Percentiles rank a stretch among this genome's conserved stretches.
Conservation (phyloP, 2,113 vertebrate genomes). For the Epinephelus fuscoguttatus region DNA sequence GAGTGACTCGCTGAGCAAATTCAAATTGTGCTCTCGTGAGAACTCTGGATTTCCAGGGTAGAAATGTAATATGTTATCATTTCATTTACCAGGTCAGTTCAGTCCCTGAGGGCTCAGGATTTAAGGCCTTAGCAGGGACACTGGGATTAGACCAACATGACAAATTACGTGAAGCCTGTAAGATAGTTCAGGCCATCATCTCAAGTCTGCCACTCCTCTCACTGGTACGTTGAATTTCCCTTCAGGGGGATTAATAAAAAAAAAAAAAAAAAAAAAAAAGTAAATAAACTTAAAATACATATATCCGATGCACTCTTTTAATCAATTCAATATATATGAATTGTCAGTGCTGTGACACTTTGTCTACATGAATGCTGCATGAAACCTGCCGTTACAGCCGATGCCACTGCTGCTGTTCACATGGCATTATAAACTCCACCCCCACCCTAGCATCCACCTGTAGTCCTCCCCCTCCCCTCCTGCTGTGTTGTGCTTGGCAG, state of each 20-base stretch:
- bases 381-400: background rate
- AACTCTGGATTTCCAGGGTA: no score
- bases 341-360: background rate
- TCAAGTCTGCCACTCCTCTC: background rate
- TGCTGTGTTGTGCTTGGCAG: background rate
- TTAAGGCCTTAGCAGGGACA: no score
- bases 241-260: no score
- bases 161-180: background rate
- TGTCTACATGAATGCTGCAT: background rate
- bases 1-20: no score
- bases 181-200: background rate
- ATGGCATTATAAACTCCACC: background rate
- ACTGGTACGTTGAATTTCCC: background rate
- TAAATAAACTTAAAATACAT: no score
- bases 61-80: no score
- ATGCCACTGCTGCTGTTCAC: no score
- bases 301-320: background rate
- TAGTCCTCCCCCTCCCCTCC: background rate
- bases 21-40: no score
- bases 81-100: no score
- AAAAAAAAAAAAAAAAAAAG: no score
- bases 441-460: background rate
- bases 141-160: no score
- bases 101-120: no score
- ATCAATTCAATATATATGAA: background rate